phyloP scores from a whole-genome alignment of 2,888 invertebrate genomes.

The Leucophora obtusa region DNA sequence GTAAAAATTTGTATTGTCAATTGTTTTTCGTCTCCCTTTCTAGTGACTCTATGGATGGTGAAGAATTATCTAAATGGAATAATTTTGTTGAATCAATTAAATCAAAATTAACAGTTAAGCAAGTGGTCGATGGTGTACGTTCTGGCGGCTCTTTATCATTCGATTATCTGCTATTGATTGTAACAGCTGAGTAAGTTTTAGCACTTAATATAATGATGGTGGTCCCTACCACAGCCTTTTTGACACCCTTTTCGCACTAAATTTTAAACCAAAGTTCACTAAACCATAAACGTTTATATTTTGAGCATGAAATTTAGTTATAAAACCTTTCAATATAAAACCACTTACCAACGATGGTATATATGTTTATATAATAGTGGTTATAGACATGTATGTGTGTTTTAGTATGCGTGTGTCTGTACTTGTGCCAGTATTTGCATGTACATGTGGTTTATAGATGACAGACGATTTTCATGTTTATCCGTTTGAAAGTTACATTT shows the following conservation, averaged over 20 bases:
- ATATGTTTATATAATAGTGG: conserved; percentile 10
- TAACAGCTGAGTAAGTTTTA: conserved; percentile 88
- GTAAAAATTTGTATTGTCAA: too few relatives aligned
- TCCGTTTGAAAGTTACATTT: conserved; percentile 52
- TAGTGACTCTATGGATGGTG: conserved; percentile 76
- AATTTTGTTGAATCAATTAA: conserved; percentile 87
- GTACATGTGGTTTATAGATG: conserved; percentile 41
- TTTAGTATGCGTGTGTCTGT: neutral
- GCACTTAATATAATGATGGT: neutral
- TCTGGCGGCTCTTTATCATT: conserved; percentile 89
- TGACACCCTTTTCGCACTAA: neutral
- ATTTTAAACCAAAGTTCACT: neutral
- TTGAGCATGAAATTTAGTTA: neutral
- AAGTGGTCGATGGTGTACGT: conserved; percentile 88
- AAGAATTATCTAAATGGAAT: conserved; percentile 84
- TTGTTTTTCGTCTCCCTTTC: neutral
- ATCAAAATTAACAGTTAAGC: conserved; percentile 88
- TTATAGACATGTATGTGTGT: neutral
- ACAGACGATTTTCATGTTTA: conserved; percentile 51
- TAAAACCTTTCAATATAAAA: neutral
- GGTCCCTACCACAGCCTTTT: neutral
- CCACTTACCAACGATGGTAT: neutral
- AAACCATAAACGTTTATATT: neutral
- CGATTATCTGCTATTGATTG: conserved; percentile 88
- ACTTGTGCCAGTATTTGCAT: neutral